Percentiles rank a stretch among this genome's conserved stretches.
These are phyloP conservation scores for Macaca nemestrina DNA, from an alignment of 2,113 vertebrate species.

Conservation along the genomic window DNA sequence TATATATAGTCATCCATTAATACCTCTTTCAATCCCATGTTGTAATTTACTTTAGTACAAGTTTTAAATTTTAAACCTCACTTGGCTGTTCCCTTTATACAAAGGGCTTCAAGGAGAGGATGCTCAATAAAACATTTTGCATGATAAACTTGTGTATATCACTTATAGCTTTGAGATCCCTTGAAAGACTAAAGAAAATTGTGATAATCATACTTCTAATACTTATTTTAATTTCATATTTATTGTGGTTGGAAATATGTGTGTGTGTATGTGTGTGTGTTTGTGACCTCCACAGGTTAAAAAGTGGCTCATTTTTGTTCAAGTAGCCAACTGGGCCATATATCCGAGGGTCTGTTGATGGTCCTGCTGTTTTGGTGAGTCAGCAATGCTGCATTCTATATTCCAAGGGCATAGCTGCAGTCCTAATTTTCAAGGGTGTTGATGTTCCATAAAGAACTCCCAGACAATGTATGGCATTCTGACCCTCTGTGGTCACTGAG, in stretches of 20 bases:
- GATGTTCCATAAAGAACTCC: background rate
- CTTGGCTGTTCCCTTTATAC: background rate
- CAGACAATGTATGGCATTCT: conserved; percentile 18
- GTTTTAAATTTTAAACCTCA: background rate
- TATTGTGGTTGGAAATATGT: background rate
- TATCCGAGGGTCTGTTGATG: too few species aligned
- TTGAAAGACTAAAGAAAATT: conserved; percentile 17
- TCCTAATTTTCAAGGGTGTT: background rate
- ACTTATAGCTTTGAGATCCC: background rate
- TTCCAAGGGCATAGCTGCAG: background rate
- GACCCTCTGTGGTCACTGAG: conserved; percentile 41
- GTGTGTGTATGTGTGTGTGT: background rate
- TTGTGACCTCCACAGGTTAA: background rate
- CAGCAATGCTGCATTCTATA: background rate
- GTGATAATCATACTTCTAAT: background rate
- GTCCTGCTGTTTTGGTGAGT: background rate
- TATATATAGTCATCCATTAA: background rate
- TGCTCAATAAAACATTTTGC: background rate
- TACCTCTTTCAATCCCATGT: background rate
- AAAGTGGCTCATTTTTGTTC: background rate
- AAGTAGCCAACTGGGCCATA: background rate
- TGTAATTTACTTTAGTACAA: background rate
- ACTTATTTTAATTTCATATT: background rate
- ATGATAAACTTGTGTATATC: background rate
- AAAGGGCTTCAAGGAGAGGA: background rate